phyloP scores from a whole-genome alignment of 2,113 vertebrate species.

The Aix galericulata region DNA sequence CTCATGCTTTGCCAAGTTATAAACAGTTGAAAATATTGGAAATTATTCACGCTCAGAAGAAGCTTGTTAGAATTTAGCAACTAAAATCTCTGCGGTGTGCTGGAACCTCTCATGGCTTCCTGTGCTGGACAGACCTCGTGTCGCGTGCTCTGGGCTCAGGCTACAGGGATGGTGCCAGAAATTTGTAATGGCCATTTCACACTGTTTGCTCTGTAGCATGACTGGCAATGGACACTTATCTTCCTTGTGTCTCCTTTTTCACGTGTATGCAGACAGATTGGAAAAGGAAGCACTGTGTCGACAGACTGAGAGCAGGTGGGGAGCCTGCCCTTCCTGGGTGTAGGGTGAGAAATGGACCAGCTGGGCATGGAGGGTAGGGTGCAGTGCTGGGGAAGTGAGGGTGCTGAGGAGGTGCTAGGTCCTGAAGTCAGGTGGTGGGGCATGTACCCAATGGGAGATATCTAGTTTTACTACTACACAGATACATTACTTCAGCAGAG shows the following conservation, averaged over 20 bases:
- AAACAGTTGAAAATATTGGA: slow-evolving; percentile 4
- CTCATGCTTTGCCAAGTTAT: slow-evolving; percentile 17
- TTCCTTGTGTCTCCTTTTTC: background rate
- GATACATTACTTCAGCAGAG: background rate
- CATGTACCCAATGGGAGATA: background rate
- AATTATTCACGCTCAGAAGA: slow-evolving; percentile 3
- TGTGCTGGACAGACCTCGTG: background rate
- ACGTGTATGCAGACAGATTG: background rate
- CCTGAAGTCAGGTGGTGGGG: background rate
- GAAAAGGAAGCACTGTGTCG: background rate
- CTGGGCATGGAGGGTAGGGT: background rate
- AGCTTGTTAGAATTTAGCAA: background rate
- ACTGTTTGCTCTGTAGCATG: background rate
- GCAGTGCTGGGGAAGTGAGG: background rate
- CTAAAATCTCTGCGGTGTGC: background rate
- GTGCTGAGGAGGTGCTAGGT: background rate
- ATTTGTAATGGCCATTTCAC: background rate
- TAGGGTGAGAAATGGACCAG: background rate
- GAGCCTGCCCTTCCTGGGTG: background rate
- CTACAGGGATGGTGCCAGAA: background rate
- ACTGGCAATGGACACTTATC: too few species aligned
- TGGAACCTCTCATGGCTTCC: background rate
- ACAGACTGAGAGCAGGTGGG: background rate
- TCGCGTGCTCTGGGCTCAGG: background rate
- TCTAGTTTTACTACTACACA: background rate